Evolutionary conservation across 1,140 invertebrate species (phyloP), one percentile per base, ranked within the genome.

Genomic region (Papilio helenus): DNA sequence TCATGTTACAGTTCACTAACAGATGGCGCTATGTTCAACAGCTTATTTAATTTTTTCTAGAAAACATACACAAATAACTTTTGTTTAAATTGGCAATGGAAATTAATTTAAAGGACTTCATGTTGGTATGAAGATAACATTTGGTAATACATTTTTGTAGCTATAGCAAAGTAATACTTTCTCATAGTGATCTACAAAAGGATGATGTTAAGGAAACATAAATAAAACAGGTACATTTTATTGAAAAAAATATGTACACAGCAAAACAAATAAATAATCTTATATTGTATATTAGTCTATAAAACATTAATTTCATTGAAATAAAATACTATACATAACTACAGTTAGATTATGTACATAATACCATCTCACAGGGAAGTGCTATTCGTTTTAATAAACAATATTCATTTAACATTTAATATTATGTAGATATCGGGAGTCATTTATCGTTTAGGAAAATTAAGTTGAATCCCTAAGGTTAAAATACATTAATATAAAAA

Each of bases 241-340:
- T 93, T 94, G 92, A 93, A 93, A 94, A 91, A 93, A 94, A 93
- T 93, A 94, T 94, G 90, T 94, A 94, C 93, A 93, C 93, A 93
- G 92, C 92, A 94, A 94, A 94, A 94, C 93, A 94, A 94, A 94
- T 94, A 94, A 94, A 94, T 94, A 94, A 94, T 94, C 93, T 94
- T 94, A 94, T 92, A 81, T 93, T 92, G 93, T 94, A 94, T 94
- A 94, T 94, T 94, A 93, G 88, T 94, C 91, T 93, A 93, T 93
- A 94, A 94, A 94, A 94, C 93, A 94, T 94, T 94, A 93, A 94
- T 93, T 94, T 92, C 93, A 92, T 89, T 89, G 92, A 94, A 94
- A 94, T 94, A 94, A 92, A 91, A 92, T 94, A 93, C 91, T 94
- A 93, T 94, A 94, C 93, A 94, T 93, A 94, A 93, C 91, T 94